Base-by-base conservation (phyloP, 2,888 invertebrate genomes). In the Poecilobothrus nobilitatus region DNA sequence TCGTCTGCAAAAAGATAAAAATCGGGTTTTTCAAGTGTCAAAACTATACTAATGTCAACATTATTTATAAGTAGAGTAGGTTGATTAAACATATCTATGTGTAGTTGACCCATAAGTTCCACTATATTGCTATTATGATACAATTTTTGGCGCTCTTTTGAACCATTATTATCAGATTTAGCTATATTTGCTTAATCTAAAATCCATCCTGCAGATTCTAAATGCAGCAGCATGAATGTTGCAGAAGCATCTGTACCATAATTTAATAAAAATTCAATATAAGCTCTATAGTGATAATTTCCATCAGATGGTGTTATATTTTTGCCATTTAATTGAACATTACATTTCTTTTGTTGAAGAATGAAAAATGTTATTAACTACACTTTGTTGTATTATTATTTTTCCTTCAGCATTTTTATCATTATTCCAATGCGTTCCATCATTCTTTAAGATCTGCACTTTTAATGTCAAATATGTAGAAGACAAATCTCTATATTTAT, bases 291-390 rank as follows among this genome's bases (percentile, higher is more conserved):
- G 4, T 65, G 53, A 27, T 71, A 71, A 64, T 63, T 67, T 12
- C 67, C 67, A 18, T 67, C 63, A 1, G 69, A 62, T 21, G 68
- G 53, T 41, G 66, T 65, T 27, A 71, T 70, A 44, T 44, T 63
- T 65, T 70, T 68, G 2, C 69, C 68, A 68, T 71, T 71, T 37
- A 71, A 65, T 44, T 18, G 64, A 20, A 68, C 22, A 12, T 67
- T 68, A 1, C 68, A 34, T 37, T 71, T n/a, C 70, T 10, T 37
- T 61, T 53, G 70, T 70, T 12, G 70, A 33, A 1, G 68, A 69
- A 61, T 71, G 70, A 4, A 69, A 7, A 3, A 66, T 34, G 53
- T 69, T 69, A 34, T 71, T 71, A 7, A 68, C 66, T 22, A 66
- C n/a, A 20, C 64, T 37, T 2, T 34, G 53, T 61, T 63, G 66